Conservation (phyloP, 1,140 invertebrate species). For the Platorchestia sp. region DNA sequence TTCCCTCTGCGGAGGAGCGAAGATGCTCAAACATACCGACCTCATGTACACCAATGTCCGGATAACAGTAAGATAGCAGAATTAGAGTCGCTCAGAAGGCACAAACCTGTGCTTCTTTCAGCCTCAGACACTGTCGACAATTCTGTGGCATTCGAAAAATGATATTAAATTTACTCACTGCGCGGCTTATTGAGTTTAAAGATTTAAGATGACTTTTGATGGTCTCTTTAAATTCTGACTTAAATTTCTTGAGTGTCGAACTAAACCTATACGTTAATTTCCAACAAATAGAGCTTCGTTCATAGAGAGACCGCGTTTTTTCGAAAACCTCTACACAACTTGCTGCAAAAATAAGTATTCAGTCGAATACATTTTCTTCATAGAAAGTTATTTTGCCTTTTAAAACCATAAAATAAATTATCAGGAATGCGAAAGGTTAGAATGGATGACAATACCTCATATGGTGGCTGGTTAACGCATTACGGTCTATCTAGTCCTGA, state of each 20-base stretch:
- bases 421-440: no score
- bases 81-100: constrained; percentile 40
- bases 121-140: constrained; percentile 13
- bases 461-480: no score
- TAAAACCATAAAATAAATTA: no score
- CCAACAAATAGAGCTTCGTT: background rate
- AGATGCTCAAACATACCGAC: constrained; percentile 19
- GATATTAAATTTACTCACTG: constrained; percentile 21
- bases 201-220: background rate
- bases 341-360: background rate
- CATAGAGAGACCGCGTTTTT: background rate
- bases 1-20: background rate
- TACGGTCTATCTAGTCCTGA: no score
- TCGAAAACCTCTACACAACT: background rate
- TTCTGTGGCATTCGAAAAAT: constrained; percentile 36
- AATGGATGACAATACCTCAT: no score
- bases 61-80: constrained; percentile 33
- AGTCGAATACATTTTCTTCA: background rate
- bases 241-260: background rate
- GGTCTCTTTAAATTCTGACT: background rate
- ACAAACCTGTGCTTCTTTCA: constrained; percentile 43
- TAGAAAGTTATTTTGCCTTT: no score
- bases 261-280: background rate
- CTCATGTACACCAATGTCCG: constrained; percentile 41
- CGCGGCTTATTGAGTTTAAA: background rate